Conservation (phyloP, 2,113 vertebrate genomes). For the Tautogolabrus adspersus region DNA sequence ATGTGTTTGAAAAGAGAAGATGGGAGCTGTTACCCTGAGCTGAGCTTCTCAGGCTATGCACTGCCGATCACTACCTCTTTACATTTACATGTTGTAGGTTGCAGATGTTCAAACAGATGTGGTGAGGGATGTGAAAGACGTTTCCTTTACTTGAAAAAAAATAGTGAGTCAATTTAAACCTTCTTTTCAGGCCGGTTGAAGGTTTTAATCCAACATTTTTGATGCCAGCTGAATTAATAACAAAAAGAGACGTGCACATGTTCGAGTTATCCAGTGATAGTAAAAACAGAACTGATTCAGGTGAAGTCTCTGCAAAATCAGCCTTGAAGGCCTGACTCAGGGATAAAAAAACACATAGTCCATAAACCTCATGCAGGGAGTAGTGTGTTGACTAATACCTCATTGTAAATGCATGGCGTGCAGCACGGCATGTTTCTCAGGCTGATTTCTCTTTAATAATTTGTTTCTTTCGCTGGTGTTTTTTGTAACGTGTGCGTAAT, state of each 20-base stretch:
- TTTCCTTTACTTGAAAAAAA: background rate
- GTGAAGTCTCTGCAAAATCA: background rate
- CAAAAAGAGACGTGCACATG: background rate
- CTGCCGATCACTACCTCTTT: background rate
- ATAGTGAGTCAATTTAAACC: background rate
- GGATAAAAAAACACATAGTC: background rate
- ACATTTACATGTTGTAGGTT: background rate
- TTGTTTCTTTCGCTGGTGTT: background rate
- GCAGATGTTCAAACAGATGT: background rate
- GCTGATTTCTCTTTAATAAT: background rate
- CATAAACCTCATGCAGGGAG: conserved; percentile 33
- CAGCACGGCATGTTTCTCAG: background rate
- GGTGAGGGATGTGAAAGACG: background rate
- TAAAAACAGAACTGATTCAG: background rate
- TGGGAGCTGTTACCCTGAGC: conserved; percentile 9
- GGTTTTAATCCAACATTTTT: too few species aligned
- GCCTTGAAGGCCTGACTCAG: background rate
- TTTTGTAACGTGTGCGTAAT: background rate
- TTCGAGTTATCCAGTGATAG: too few species aligned
- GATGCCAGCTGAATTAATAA: too few species aligned
- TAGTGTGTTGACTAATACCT: conserved; percentile 11
- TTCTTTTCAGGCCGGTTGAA: too few species aligned
- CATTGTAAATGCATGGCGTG: background rate
- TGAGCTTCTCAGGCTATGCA: background rate
- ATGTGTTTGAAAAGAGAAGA: too few species aligned